Conservation (phyloP, 2,113 vertebrate genomes). For the Hiodon tergisus region DNA sequence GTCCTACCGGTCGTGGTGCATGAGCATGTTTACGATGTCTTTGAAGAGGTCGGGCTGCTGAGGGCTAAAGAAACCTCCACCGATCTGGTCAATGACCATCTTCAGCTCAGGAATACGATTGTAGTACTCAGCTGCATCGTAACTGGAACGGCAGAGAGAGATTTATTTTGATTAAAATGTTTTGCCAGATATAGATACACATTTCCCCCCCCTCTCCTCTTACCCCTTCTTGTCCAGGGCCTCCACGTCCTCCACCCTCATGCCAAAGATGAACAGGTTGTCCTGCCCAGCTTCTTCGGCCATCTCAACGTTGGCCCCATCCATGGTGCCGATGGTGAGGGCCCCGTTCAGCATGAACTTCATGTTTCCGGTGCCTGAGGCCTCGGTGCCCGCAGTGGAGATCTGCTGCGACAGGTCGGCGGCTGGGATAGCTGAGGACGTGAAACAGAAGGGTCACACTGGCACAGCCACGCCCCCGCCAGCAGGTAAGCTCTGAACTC, state of each 20-base stretch:
- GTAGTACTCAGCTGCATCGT: constrained; percentile 75
- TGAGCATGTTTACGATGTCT: constrained; percentile 78
- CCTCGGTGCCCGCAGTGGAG: constrained; percentile 91
- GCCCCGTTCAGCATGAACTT: constrained; percentile 98
- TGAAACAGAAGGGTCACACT: not conserved
- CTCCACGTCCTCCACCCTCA: constrained; percentile 82
- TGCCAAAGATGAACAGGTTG: constrained; percentile 95
- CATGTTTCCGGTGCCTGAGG: constrained; percentile 95
- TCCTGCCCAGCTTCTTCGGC: constrained; percentile 91
- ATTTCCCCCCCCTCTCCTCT: constrained; percentile 23
- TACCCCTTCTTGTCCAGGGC: constrained; percentile 83
- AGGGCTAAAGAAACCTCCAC: constrained; percentile 79
- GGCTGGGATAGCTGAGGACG: constrained; percentile 83
- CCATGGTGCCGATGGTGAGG: constrained; percentile 96
- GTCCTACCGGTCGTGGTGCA: constrained; percentile 69
- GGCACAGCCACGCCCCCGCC: not conserved
- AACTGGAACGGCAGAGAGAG: constrained; percentile 54
- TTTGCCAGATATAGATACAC: too few species aligned
- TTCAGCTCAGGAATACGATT: constrained; percentile 82
- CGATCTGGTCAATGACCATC: constrained; percentile 81
- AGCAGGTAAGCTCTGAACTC: not conserved
- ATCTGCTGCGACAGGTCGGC: constrained; percentile 95
- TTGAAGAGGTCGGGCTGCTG: constrained; percentile 85
- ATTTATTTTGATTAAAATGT: not conserved
- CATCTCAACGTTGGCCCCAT: constrained; percentile 97